Conservation (phyloP, 1,140 invertebrate genomes). For the Pectinophora gossypiella region DNA sequence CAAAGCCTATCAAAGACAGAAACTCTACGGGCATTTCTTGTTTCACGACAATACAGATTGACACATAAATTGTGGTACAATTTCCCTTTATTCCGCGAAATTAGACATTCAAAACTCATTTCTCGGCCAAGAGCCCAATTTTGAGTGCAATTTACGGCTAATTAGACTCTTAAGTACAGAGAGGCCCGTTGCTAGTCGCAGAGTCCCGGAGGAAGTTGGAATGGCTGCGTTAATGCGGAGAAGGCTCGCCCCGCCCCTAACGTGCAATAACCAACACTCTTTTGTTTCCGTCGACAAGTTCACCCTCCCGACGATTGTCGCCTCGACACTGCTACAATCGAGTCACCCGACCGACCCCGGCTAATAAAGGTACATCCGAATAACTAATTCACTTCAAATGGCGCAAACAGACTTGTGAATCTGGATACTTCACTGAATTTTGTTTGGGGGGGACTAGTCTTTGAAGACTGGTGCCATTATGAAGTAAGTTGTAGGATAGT, state of each 20-base stretch:
- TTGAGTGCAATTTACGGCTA: conserved; percentile 11
- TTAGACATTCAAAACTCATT: conserved; percentile 10
- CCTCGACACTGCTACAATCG: too few relatives aligned
- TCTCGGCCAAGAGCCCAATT: conserved; percentile 6
- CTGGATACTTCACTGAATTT: too few relatives aligned
- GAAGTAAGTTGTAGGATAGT: too few relatives aligned
- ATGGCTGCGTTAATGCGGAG: neutral
- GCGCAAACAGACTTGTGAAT: too few relatives aligned
- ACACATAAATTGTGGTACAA: conserved; percentile 12
- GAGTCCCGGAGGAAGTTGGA: conserved; percentile 1
- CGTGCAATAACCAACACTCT: conserved; percentile 30
- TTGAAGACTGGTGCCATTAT: too few relatives aligned
- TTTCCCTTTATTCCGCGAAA: conserved; percentile 9
- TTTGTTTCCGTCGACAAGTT: conserved; percentile 17
- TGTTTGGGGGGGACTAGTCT: too few relatives aligned
- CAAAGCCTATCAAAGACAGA: conserved; percentile 6
- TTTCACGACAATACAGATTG: conserved; percentile 45
- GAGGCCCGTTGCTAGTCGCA: neutral
- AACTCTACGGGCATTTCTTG: conserved; percentile 13
- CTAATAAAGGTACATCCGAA: too few relatives aligned
- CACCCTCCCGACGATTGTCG: neutral
- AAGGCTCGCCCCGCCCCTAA: conserved; percentile 20
- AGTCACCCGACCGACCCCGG: too few relatives aligned
- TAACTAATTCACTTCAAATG: too few relatives aligned
- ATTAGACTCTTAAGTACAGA: conserved; percentile 11